phyloP scores from a whole-genome alignment of 1,140 invertebrate species.

The Drosophila kikkawai region DNA sequence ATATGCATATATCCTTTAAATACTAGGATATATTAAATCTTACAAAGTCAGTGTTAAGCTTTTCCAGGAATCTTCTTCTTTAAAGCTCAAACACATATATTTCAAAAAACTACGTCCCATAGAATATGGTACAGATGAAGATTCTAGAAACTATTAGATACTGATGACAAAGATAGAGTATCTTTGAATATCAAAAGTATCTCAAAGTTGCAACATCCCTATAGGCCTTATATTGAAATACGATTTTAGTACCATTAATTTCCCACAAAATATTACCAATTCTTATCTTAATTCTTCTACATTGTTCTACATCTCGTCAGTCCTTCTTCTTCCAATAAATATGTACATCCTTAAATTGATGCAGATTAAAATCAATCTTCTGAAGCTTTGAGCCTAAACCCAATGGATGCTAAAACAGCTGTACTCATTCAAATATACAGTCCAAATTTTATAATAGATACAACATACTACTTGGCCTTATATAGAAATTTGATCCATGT shows the following conservation, averaged over 20 bases:
- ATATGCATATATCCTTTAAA: background rate
- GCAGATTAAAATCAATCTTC: background rate
- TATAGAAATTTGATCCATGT: background rate
- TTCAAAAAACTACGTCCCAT: background rate
- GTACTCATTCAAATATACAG: background rate
- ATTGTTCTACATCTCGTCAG: background rate
- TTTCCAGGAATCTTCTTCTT: background rate
- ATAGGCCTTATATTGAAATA: background rate
- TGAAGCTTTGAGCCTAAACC: background rate
- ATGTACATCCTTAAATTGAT: background rate
- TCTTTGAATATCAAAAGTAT: too few relatives aligned
- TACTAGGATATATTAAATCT: background rate
- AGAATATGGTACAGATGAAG: background rate
- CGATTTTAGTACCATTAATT: background rate
- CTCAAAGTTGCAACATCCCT: background rate
- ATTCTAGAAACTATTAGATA: background rate
- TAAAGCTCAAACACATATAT: background rate
- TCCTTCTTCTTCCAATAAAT: background rate
- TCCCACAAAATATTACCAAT: background rate
- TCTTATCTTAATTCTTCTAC: background rate
- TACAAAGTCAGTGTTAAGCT: background rate
- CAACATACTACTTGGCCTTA: background rate
- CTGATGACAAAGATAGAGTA: background rate
- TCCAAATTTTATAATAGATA: background rate
- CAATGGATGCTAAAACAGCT: background rate